Evolutionary conservation across 2,113 vertebrate genomes (phyloP).

Genomic region (Scomber scombrus): DNA sequence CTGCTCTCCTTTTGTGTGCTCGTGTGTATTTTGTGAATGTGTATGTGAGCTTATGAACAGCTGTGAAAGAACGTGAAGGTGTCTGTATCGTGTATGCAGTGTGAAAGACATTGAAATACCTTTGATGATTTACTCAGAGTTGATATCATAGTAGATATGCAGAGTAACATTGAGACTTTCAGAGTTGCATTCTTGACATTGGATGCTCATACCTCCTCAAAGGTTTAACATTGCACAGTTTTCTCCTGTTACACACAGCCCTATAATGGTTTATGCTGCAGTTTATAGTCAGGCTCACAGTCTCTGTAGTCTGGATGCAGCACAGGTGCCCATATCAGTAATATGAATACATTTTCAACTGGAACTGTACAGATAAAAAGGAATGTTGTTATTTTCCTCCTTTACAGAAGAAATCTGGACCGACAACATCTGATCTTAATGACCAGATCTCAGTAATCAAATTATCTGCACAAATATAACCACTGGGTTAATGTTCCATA

Average conservation of each 20-base stretch:
- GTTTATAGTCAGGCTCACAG: neutral
- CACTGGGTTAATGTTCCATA: neutral
- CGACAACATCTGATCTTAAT: neutral
- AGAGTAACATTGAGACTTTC: constrained; percentile 13
- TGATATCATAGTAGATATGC: constrained; percentile 16
- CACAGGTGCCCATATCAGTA: too few relatives aligned
- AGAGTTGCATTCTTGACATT: constrained; percentile 44
- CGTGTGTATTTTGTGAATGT: neutral
- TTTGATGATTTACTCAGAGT: constrained; percentile 15
- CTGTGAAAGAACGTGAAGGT: constrained; percentile 21
- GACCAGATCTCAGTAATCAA: neutral
- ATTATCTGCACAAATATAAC: neutral
- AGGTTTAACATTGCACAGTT: neutral
- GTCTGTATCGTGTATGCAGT: neutral
- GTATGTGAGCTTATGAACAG: neutral
- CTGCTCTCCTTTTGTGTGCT: constrained; percentile 15
- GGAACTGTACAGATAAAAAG: constrained; percentile 9
- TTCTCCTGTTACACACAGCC: constrained; percentile 9
- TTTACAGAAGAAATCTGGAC: too few relatives aligned
- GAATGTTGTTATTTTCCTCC: neutral
- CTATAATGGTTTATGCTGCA: constrained; percentile 17
- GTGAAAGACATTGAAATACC: constrained; percentile 44
- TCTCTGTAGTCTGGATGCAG: neutral
- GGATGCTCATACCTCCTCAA: constrained; percentile 14
- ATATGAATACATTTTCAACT: neutral